Conservation (phyloP, 2,888 invertebrate genomes). For the Synanthedon andrenaeformis region DNA sequence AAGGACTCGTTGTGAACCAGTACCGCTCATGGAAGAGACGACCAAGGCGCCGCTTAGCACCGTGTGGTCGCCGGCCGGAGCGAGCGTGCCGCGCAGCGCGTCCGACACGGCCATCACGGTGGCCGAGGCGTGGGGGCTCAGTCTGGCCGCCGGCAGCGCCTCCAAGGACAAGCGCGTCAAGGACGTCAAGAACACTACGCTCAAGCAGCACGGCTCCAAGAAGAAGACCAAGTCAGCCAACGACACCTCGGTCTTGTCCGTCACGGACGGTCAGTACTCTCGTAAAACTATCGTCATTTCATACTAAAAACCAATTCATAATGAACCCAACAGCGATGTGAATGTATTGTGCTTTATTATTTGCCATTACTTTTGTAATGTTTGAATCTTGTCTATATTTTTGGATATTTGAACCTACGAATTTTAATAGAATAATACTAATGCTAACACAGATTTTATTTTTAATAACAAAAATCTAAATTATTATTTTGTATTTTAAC, state of each 20-base stretch:
- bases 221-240: conserved; percentile 37
- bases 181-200: conserved; percentile 78
- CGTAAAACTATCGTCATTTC: not conserved
- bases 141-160: conserved; percentile 86
- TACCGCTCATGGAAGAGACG: conserved; percentile 42
- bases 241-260: conserved; percentile 29
- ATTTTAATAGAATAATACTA: too few species aligned
- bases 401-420: too few species aligned
- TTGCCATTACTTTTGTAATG: too few species aligned
- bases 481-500: too few species aligned
- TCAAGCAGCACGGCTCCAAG: conserved; percentile 52
- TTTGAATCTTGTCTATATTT: too few species aligned
- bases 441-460: too few species aligned
- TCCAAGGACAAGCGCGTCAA: conserved; percentile 91
- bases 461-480: too few species aligned
- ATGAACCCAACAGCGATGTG: too few species aligned
- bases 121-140: conserved; percentile 82
- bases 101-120: conserved; percentile 84
- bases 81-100: conserved; percentile 70
- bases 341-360: too few species aligned
- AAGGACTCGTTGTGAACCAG: conserved; percentile 13
- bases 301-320: not conserved
- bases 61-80: conserved; percentile 41
- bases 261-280: conserved; percentile 32
- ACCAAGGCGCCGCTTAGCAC: conserved; percentile 21